Conservation (phyloP, 2,113 vertebrate species). For the Carassius gibelio region DNA sequence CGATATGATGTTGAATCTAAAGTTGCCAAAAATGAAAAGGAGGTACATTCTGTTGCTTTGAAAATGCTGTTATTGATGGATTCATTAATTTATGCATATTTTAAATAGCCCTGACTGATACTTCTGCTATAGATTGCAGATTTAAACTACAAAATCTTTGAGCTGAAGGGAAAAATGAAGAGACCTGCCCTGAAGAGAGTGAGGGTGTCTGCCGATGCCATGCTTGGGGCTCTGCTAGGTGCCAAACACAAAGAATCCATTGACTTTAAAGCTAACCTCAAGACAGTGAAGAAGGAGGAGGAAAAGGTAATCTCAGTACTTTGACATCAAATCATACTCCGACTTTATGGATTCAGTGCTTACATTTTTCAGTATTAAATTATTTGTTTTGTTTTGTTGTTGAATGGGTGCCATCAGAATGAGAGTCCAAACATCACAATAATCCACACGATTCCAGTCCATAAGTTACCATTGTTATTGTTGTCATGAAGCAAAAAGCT, state of each 20-base stretch:
- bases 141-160: conserved; percentile 75
- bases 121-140: conserved; percentile 66
- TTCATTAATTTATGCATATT: not conserved
- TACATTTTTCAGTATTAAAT: not conserved
- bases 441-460: not conserved
- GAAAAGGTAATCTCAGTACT: conserved; percentile 69
- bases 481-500: not conserved
- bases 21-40: conserved; percentile 69
- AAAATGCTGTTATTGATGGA: not conserved
- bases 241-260: conserved; percentile 76
- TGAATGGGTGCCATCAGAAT: not conserved
- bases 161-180: conserved; percentile 82
- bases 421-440: not conserved
- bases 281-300: conserved; percentile 82
- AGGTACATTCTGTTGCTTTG: conserved; percentile 62
- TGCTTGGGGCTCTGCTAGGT: conserved; percentile 78
- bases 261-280: conserved; percentile 79
- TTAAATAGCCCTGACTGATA: not conserved
- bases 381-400: not conserved
- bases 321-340: not conserved
- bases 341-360: not conserved
- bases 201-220: conserved; percentile 76
- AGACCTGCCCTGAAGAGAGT: conserved; percentile 77
- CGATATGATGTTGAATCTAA: conserved; percentile 75
- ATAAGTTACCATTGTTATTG: not conserved